Base-by-base conservation (phyloP, 2,113 vertebrate species). In the Campylomormyrus numenius region DNA sequence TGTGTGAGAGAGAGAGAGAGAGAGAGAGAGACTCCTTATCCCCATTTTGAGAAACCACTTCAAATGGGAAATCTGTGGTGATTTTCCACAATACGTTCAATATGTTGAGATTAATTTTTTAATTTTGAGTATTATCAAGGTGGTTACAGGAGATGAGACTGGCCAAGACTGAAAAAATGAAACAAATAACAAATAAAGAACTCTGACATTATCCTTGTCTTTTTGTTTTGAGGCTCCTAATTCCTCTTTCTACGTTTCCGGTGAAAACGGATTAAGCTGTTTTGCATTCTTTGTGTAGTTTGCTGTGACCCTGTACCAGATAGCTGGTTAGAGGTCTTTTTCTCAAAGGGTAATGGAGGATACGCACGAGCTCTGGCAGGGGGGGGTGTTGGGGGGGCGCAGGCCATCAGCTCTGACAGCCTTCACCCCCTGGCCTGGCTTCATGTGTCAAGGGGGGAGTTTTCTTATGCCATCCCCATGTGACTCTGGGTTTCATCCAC, bases 51-150 rank as follows among this genome's bases (percentile, higher is more conserved):
- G 70, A 91, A 89, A 91, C 91, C 92, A 87, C 90, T 93, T 93
- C 94, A 91, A 92, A 66, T 87, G 88, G 89, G 90, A 31, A 85
- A 27, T 45, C 17, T 49, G 49, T 17, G 24, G 83, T 94, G 93
- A 90, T 91, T 74, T 56, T 13, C 7, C 27, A 17, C 48, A 92
- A 92, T 53, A 45, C 93, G 92, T 91, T 7, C 42, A 90, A 91
- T 87, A 92, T 92, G 91, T 85, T 92, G 89, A 88, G 49, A 46
- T 85, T 85, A 46, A n/a, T 48, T 49, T 5, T 21, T 21, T 58
- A 91, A 90, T 92, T 95, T 91, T 93, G 89, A 92, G 89, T 89
- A 88, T 7, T 86, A 88, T 24, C 88, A 87, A 56, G 89, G 35
- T 77, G 17, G 56, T 83, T 88, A 88, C 66, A 88, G 66, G 85